Conservation (phyloP, 1,140 invertebrate species). For the Goniozus legneri region DNA sequence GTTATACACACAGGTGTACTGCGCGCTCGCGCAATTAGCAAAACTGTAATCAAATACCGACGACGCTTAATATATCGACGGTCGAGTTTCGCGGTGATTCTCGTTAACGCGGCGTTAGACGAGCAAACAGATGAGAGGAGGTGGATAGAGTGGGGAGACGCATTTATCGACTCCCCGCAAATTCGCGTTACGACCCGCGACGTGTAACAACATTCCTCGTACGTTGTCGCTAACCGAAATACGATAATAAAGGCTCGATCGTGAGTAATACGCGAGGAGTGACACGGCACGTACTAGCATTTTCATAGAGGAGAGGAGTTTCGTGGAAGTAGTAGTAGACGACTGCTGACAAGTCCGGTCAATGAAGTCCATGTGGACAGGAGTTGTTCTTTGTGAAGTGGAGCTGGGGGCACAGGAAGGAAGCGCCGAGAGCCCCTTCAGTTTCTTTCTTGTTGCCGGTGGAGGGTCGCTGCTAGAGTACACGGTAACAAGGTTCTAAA, state of each 20-base stretch:
- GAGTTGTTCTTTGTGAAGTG: conserved; percentile 4
- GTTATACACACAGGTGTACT: not conserved
- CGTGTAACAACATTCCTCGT: too few species aligned
- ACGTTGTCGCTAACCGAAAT: too few species aligned
- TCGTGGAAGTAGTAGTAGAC: too few species aligned
- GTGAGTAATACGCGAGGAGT: too few species aligned
- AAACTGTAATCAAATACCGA: conserved; percentile 36
- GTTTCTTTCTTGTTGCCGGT: conserved; percentile 1
- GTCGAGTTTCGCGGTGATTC: conserved; percentile 20
- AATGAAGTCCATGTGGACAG: conserved; percentile 6
- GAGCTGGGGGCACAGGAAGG: not conserved
- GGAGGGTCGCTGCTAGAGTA: not conserved
- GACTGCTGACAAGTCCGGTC: conserved; percentile 3
- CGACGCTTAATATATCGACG: not conserved
- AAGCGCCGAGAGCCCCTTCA: not conserved
- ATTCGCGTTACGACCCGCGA: too few species aligned
- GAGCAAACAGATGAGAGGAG: too few species aligned
- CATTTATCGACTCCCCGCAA: too few species aligned
- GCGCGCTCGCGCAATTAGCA: conserved; percentile 27
- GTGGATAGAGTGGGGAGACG: too few species aligned
- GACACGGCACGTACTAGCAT: too few species aligned
- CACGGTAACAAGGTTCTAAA: conserved; percentile 6
- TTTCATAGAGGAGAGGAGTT: too few species aligned
- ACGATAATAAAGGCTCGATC: too few species aligned
- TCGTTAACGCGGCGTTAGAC: conserved; percentile 25